Percentiles rank a stretch among this genome's conserved stretches.
Conservation (phyloP, 2,113 vertebrate genomes). For the Thalassoma bifasciatum region DNA sequence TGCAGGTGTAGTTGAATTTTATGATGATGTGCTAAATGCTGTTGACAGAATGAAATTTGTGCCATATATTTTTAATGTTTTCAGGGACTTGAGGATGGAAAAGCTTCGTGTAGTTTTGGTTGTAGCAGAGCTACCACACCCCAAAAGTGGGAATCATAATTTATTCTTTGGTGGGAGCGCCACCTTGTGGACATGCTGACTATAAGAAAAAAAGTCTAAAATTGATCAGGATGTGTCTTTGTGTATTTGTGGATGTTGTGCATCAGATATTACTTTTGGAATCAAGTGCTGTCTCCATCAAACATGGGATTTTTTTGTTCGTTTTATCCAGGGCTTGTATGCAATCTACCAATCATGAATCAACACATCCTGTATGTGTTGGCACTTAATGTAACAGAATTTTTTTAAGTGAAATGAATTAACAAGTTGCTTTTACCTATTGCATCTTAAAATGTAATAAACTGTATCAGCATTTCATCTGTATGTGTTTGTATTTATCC, state of each 20-base stretch:
- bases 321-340: conserved; percentile 65
- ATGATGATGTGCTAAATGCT: conserved; percentile 32
- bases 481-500: not conserved
- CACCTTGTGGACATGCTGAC: conserved; percentile 64
- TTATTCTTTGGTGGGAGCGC: conserved; percentile 58
- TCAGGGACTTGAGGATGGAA: conserved; percentile 58
- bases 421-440: conserved; percentile 54
- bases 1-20: not conserved
- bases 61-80: conserved; percentile 64
- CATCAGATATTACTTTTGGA: conserved; percentile 27
- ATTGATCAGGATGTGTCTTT: conserved; percentile 10
- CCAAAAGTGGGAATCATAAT: conserved; percentile 11
- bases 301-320: conserved; percentile 22
- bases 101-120: conserved; percentile 20
- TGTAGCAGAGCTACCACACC: conserved; percentile 33
- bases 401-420: conserved; percentile 52
- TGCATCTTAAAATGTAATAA: conserved; percentile 69
- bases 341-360: conserved; percentile 66
- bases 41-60: conserved; percentile 60
- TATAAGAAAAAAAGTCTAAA: not conserved
- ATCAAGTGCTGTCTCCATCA: conserved; percentile 33
- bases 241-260: conserved; percentile 50
- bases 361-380: conserved; percentile 46
- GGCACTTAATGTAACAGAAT: conserved; percentile 53
- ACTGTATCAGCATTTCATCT: conserved; percentile 56